Evolutionary conservation across 2,888 invertebrate species (phyloP).

Genomic region (Leptinotarsa juncta): DNA sequence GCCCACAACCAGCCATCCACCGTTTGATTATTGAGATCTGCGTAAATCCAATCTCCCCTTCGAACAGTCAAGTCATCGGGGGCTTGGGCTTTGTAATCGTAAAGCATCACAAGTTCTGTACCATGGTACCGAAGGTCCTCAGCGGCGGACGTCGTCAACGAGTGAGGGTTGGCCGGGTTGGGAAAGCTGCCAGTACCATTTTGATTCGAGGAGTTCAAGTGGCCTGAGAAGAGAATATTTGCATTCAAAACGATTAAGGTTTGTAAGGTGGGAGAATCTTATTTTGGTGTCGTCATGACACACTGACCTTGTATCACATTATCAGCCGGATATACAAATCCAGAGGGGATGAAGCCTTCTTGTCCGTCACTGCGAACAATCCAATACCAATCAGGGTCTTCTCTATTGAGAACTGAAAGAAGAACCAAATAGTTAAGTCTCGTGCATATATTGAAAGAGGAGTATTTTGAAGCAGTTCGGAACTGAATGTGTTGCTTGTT

Average conservation of each 20-base stretch:
- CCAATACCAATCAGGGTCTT: slow-evolving; percentile 98
- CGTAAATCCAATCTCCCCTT: slow-evolving; percentile 95
- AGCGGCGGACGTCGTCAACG: slow-evolving; percentile 58
- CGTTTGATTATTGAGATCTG: slow-evolving; percentile 92
- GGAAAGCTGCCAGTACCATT: slow-evolving; percentile 56
- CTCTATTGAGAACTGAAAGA: slow-evolving; percentile 83
- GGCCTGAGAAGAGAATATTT: slow-evolving; percentile 58
- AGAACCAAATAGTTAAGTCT: slow-evolving; percentile 9
- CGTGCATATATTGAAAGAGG: not conserved
- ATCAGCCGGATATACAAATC: slow-evolving; percentile 92
- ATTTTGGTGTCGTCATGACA: not conserved
- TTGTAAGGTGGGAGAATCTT: no score
- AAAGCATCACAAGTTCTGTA: slow-evolving; percentile 92
- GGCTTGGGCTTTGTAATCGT: slow-evolving; percentile 95
- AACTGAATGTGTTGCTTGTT: no score
- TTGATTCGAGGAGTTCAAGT: slow-evolving; percentile 62
- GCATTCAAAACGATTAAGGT: no score
- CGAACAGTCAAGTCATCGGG: slow-evolving; percentile 92
- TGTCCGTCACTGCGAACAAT: slow-evolving; percentile 91
- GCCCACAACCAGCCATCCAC: slow-evolving; percentile 96
- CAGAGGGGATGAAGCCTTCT: slow-evolving; percentile 95
- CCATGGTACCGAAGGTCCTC: slow-evolving; percentile 85
- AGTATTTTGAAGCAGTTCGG: not conserved
- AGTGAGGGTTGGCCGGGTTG: slow-evolving; percentile 57
- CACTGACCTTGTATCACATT: slow-evolving; percentile 75